Percentiles rank a stretch among this genome's conserved stretches.
Conservation (phyloP, 2,888 invertebrate species). For the Chloroclysta siterata region DNA sequence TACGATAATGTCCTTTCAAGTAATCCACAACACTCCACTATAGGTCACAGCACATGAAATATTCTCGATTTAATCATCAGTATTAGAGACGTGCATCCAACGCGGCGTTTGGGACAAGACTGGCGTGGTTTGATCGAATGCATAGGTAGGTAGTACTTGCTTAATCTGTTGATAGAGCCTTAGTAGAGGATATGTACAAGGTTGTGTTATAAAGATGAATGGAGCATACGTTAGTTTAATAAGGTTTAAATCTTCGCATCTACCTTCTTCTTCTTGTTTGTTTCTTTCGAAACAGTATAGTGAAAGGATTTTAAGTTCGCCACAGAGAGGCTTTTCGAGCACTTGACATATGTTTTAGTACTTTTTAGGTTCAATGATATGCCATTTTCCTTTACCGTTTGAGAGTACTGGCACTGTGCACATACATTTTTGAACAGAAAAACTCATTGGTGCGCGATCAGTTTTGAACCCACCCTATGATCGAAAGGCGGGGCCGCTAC, state of each 20-base stretch:
- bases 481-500: too few species aligned
- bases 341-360: too few species aligned
- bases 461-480: too few species aligned
- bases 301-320: too few species aligned
- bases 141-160: not conserved
- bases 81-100: conserved; percentile 5
- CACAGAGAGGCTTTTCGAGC: too few species aligned
- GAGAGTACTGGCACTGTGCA: too few species aligned
- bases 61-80: conserved; percentile 10
- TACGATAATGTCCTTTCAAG: conserved; percentile 28
- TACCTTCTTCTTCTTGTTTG: not conserved
- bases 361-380: too few species aligned
- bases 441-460: too few species aligned
- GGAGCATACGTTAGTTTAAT: conserved; percentile 5
- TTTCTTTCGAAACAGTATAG: too few species aligned
- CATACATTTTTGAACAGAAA: too few species aligned
- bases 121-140: not conserved
- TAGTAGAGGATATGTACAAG: conserved; percentile 25
- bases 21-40: conserved; percentile 34
- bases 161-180: conserved; percentile 12
- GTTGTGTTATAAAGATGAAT: conserved; percentile 14
- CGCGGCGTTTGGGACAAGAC: conserved; percentile 7
- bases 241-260: not conserved
- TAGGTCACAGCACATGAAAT: conserved; percentile 20
- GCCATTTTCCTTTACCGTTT: too few species aligned